A percentile compares a stretch with the other conserved stretches of the same genome.
Conservation (phyloP, 2,888 invertebrate genomes). For the Stegana nigrithorax region DNA sequence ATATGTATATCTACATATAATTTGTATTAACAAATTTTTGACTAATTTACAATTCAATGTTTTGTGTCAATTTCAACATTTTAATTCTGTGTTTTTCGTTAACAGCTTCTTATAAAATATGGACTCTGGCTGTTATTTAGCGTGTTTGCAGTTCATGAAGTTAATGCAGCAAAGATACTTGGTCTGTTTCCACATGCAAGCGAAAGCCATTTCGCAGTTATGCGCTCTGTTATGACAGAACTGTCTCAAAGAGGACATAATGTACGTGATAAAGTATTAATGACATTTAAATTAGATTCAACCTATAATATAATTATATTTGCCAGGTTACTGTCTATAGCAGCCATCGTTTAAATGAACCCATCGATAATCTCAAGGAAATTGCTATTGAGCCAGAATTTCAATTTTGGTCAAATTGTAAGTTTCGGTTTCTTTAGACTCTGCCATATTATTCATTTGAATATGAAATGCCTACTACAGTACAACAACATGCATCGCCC, state of each 20-base stretch:
- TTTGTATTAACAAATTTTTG: no score
- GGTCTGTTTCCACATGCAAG: constrained; percentile 64
- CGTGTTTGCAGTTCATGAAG: no score
- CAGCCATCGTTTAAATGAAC: constrained; percentile 62
- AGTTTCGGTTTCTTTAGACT: constrained; percentile 21
- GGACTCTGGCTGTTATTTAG: no score
- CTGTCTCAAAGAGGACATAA: constrained; percentile 69
- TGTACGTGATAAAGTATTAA: constrained; percentile 42
- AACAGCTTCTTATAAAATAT: no score
- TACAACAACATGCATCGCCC: constrained; percentile 43
- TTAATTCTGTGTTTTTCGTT: no score
- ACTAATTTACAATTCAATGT: no score
- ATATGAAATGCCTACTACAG: constrained; percentile 28
- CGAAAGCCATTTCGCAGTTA: constrained; percentile 67
- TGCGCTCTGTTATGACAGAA: constrained; percentile 67
- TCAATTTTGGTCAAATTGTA: constrained; percentile 63
- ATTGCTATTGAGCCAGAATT: constrained; percentile 58
- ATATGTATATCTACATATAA: no score
- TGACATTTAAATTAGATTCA: neutral
- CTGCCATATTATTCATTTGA: neutral
- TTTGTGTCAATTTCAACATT: no score
- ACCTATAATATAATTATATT: neutral
- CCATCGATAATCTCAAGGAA: constrained; percentile 61
- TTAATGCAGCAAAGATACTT: constrained; percentile 53
- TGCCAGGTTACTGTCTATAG: constrained; percentile 62